These are phyloP conservation scores for Romanogobio albipinnatus DNA, from an alignment of 2,113 vertebrate genomes.

Conservation along the genomic window DNA sequence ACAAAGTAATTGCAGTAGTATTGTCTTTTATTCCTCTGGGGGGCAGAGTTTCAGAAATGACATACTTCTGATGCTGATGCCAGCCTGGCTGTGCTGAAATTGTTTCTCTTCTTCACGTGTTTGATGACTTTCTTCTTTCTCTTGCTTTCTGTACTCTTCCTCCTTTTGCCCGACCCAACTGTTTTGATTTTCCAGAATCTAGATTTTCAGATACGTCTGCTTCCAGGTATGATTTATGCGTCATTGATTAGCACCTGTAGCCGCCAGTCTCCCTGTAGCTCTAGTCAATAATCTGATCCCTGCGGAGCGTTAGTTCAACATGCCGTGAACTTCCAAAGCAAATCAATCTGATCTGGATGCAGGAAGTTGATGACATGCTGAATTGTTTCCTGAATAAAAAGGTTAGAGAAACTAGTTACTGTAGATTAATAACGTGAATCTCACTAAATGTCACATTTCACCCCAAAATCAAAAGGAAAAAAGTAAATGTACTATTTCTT, in stretches of 20 bases:
- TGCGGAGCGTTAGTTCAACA: neutral
- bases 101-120: neutral
- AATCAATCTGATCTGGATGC: neutral
- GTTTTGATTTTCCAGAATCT: conserved; percentile 76
- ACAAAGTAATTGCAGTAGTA: neutral
- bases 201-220: conserved; percentile 78
- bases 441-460: neutral
- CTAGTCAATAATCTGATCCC: neutral
- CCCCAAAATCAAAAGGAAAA: neutral
- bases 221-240: conserved; percentile 75
- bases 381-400: neutral
- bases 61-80: neutral
- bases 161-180: conserved; percentile 47
- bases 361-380: neutral
- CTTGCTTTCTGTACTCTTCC: neutral
- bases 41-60: neutral
- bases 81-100: neutral
- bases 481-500: neutral
- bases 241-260: conserved; percentile 30
- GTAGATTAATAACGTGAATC: neutral
- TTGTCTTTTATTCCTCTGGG: no score
- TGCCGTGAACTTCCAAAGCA: neutral
- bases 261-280: conserved; percentile 16
- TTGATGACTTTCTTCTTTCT: neutral
- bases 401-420: neutral